Base-by-base conservation (phyloP, 2,113 vertebrate species). In the Syngnathus floridae region DNA sequence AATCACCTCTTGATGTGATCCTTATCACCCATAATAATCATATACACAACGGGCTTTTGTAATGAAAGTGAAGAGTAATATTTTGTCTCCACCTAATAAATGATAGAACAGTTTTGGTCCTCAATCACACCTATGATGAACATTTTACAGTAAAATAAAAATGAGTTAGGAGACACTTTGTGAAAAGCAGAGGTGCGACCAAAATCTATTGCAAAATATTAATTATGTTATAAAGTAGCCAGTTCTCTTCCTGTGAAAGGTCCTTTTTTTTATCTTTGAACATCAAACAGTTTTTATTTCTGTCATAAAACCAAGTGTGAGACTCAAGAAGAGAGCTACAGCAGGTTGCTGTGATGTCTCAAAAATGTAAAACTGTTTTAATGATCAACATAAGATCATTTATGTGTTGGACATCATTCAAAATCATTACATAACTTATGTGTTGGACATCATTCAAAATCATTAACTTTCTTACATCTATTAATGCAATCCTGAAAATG, bases 281-380 rank as follows among this genome's bases (percentile, higher is more conserved):
- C 64, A 64, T 31, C 43, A 52, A 62, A 22, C 57, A 58, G 65
- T 54, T 75, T 78, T 78, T 69, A 75, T 74, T 66, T 31, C 40
- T 38, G 22, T 35, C 46, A 56, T 78, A 66, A 78, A 78, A 65
- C 37, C 21, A 26, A 61, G 63, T 22, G 40, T 12, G 6, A 2
- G 61, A 51, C 21, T 68, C 19, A 7, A 45, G n/a, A 5, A 43
- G 10, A 22, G n/a, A 59, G 63, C 41, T 41, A 43, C 22, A 49
- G 65, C 16, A n/a, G 52, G 52, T 71, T 71, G 69, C 66, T 54
- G 37, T 52, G 45, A 56, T 38, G 46, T 40, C 52, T 36, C 64
- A 64, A 61, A 22, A 3, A 2, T 37, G 45, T 41, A 41, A 61
- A 51, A 26, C 36, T 61, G 45, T 19, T 60, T 60, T 60, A 60